Evolutionary conservation across 30 jellyfish, hydroid and myxozoan species (phyloP).

Genomic region (Mastigias papua): DNA sequence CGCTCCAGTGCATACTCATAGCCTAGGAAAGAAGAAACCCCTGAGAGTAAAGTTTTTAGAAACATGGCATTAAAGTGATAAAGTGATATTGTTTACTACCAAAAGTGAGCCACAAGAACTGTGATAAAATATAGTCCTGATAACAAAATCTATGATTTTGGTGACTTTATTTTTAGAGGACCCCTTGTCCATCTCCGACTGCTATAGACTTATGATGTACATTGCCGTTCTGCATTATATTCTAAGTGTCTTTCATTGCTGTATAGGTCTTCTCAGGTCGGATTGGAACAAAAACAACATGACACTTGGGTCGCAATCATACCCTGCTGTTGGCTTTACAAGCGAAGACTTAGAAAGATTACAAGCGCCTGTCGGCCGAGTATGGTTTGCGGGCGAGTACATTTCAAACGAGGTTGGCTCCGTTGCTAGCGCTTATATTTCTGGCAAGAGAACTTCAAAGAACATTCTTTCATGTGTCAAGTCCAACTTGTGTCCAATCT

Average conservation of each 20-base stretch:
- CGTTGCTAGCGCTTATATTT: constrained; percentile 55
- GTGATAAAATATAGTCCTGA: too few species aligned
- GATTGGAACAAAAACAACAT: constrained; percentile 65
- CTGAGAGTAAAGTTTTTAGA: too few species aligned
- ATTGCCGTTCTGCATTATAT: too few species aligned
- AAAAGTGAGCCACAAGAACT: too few species aligned
- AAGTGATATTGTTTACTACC: too few species aligned
- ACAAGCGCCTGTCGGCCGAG: constrained; percentile 65
- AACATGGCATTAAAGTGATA: too few species aligned
- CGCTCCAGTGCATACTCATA: too few species aligned
- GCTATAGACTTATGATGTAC: too few species aligned
- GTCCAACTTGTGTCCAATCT: constrained; percentile 8
- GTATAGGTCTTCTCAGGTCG: constrained; percentile 29
- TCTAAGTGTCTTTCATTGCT: not conserved
- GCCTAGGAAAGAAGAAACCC: too few species aligned
- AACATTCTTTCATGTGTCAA: constrained; percentile 22
- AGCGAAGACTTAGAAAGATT: constrained; percentile 40
- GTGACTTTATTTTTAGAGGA: too few species aligned
- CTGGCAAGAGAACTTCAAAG: constrained; percentile 60
- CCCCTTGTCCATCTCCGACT: too few species aligned
- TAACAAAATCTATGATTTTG: too few species aligned
- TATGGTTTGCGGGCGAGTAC: constrained; percentile 92
- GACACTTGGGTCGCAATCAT: constrained; percentile 78
- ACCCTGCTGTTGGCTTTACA: constrained; percentile 64
- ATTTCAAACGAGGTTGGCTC: constrained; percentile 52